A percentile compares a stretch with the other conserved stretches of the same genome.
phyloP scores from a whole-genome alignment of 92 coral and sea anemone species.

The Siderastrea radians region DNA sequence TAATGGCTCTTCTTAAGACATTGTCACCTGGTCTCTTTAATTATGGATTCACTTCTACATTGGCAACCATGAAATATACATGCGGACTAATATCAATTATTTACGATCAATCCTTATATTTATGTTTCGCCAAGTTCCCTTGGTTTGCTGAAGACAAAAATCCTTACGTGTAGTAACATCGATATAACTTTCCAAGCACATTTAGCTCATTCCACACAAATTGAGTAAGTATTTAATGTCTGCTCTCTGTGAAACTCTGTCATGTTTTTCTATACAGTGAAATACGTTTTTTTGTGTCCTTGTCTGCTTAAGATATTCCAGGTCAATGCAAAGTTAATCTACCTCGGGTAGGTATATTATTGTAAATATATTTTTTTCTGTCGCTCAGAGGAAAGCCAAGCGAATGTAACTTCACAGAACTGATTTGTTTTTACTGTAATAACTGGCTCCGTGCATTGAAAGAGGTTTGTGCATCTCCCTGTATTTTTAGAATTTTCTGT shows the following conservation, averaged over 20 bases:
- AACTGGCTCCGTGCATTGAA: neutral
- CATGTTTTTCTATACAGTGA: neutral
- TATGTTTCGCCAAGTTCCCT: conserved; percentile 15
- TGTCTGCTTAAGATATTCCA: neutral
- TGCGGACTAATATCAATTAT: conserved; percentile 33
- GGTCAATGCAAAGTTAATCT: neutral
- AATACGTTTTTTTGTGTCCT: neutral
- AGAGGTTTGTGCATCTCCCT: neutral
- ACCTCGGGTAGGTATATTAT: neutral
- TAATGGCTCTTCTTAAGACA: neutral
- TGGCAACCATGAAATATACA: conserved; percentile 34
- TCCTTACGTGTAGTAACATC: neutral
- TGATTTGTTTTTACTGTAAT: too few relatives aligned
- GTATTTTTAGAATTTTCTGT: neutral
- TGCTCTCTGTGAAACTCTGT: neutral
- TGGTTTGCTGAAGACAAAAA: neutral
- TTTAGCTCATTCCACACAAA: neutral
- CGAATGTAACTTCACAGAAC: neutral
- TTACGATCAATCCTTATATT: conserved; percentile 25
- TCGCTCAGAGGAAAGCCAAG: neutral
- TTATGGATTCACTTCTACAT: conserved; percentile 36
- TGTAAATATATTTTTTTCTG: neutral
- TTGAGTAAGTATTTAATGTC: neutral
- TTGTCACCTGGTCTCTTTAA: conserved; percentile 34
- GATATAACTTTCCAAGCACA: neutral